Conservation (phyloP, 2,113 vertebrate species). For the Odocoileus virginianus region DNA sequence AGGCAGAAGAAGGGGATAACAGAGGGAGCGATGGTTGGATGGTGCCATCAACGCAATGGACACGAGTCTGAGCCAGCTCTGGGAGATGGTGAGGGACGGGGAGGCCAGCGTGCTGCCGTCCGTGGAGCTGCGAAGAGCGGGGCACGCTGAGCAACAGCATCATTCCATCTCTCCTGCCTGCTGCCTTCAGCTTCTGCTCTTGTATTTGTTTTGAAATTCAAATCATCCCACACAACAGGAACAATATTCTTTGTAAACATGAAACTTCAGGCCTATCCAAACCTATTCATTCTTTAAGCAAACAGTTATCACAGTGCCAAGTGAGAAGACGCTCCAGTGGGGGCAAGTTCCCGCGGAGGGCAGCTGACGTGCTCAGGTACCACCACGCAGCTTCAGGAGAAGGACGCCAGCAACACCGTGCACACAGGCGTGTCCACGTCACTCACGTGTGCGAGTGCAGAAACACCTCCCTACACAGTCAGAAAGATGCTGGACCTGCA, state of each 20-base stretch:
- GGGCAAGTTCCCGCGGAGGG: background rate
- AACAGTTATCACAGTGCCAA: rapidly evolving
- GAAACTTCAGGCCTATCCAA: background rate
- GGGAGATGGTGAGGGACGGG: background rate
- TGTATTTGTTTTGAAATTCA: background rate
- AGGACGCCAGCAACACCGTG: rapidly evolving
- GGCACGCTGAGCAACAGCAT: rapidly evolving
- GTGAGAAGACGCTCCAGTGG: rapidly evolving
- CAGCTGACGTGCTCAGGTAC: background rate
- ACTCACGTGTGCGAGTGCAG: rapidly evolving
- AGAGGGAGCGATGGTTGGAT: background rate
- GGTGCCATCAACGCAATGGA: background rate
- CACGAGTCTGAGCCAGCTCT: background rate
- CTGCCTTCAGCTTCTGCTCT: background rate
- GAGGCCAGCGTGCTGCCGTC: background rate
- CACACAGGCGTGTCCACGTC: rapidly evolving
- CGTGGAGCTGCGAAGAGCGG: rapidly evolving
- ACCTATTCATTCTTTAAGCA: background rate
- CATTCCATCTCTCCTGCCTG: background rate
- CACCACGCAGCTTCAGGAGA: background rate
- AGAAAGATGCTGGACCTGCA: background rate
- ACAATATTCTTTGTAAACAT: background rate
- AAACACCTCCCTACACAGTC: rapidly evolving
- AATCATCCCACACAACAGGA: background rate
- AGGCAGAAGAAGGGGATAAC: background rate